phyloP scores from a whole-genome alignment of 2,113 vertebrate genomes.

The Archilochus colubris region DNA sequence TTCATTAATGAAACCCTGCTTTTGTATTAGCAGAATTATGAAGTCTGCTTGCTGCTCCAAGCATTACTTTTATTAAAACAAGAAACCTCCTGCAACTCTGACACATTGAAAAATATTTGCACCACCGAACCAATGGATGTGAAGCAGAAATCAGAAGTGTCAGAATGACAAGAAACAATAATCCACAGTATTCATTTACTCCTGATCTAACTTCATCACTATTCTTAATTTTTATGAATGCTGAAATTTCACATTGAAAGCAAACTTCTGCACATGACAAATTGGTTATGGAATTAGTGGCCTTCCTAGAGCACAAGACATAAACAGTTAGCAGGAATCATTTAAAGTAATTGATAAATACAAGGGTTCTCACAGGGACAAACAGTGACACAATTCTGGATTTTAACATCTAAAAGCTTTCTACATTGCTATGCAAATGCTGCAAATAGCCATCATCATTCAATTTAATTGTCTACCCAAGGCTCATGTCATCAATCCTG shows the following conservation, averaged over 20 bases:
- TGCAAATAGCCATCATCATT: slow-evolving; percentile 23
- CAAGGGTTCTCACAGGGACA: not conserved
- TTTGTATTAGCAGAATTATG: not conserved
- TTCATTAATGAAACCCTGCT: not conserved
- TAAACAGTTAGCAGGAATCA: not conserved
- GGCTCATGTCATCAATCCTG: slow-evolving; percentile 33
- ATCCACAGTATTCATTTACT: not conserved
- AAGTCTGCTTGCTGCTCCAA: not conserved
- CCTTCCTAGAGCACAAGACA: not conserved
- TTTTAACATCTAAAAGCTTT: slow-evolving; percentile 4
- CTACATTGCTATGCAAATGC: slow-evolving; percentile 13
- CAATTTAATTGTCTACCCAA: slow-evolving; percentile 57
- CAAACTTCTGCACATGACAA: not conserved
- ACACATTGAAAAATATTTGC: not conserved
- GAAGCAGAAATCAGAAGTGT: not conserved
- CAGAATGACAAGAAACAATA: not conserved
- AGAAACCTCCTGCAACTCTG: not conserved
- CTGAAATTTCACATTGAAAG: not conserved
- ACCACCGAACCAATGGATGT: not conserved
- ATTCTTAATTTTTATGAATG: not conserved
- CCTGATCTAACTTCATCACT: not conserved
- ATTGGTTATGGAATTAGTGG: not conserved
- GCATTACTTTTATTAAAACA: not conserved
- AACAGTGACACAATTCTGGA: not conserved
- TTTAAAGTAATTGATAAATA: not conserved